phyloP scores from a whole-genome alignment of 1,140 invertebrate species.

The Eurytemora carolleeae region DNA sequence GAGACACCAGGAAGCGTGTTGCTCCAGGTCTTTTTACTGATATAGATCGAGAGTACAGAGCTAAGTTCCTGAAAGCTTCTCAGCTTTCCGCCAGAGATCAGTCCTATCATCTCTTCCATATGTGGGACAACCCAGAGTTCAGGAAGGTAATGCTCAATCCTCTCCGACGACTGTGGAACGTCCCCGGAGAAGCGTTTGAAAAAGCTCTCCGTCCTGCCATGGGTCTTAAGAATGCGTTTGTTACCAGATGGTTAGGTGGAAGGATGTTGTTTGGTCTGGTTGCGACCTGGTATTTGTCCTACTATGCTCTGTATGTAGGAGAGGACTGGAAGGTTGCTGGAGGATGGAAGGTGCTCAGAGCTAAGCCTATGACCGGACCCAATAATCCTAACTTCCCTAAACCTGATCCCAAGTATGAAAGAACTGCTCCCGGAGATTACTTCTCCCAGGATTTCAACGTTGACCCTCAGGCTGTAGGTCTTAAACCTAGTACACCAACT shows the following conservation, averaged over 20 bases:
- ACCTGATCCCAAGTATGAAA: background rate
- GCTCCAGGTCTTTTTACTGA: background rate
- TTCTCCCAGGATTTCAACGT: background rate
- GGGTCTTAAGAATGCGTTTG: background rate
- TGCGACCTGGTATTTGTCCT: no score
- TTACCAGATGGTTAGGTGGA: no score
- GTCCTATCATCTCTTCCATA: background rate
- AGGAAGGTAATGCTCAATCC: background rate
- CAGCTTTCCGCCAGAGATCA: background rate
- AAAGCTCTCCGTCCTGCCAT: background rate
- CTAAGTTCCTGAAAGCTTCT: background rate
- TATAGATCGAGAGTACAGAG: background rate
- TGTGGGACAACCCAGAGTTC: background rate
- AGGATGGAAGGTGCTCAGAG: background rate
- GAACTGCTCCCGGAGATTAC: background rate
- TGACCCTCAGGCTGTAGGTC: no score
- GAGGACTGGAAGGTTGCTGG: background rate
- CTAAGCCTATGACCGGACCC: background rate
- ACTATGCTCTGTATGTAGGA: no score
- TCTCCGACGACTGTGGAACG: background rate
- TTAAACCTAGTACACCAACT: no score
- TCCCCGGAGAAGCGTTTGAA: background rate
- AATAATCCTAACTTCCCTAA: background rate
- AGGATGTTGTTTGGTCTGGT: no score
- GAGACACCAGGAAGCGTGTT: background rate